Evolutionary conservation across 1,140 invertebrate species (phyloP), one percentile per base, ranked within the genome.

Genomic region (Lasioglossum baleicum): DNA sequence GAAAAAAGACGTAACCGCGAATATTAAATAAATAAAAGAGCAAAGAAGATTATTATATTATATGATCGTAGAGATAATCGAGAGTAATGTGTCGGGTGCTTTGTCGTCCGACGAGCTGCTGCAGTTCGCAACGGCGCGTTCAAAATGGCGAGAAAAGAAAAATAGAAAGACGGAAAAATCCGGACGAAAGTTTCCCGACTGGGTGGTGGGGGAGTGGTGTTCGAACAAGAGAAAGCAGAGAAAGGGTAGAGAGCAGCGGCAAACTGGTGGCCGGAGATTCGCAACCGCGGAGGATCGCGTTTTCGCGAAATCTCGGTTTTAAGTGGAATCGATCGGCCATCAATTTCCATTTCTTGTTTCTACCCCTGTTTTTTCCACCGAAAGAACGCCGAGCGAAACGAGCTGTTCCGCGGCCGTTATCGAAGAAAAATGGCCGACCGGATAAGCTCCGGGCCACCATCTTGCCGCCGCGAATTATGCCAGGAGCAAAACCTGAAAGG

Each of bases 21-120:
- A 26, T 76, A 35, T 56, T 58, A 81, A 69, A 35, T 68, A 56
- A 79, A 61, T 44, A 60, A 79, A 22, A 22, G 20, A 74, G 56
- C 71, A 74, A 42, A 20, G n/a, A 35, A 56, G 66, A 86, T 84
- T 63, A 79, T 75, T 84, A 84, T 69, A 80, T 81, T 71, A 86
- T 70, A 79, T 10, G 76, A 82, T 68, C 72, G 84, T 82, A 77
- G 82, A 67, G 80, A 53, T 82, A 74, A 73, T 74, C 60, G 68
- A 71, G 81, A 71, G 67, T 82, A 73, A 79, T 76, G 71, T 60
- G 66, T 82, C 51, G 67, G 71, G 44, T 76, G 69, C 77, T 64
- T 74, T 64, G 53, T 75, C 74, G 84, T 78, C 75, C 67, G 60
- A 69, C 31, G 58, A 69, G 64, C 42, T 48, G 48, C 61, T 20